Conservation (phyloP, 2,888 invertebrate genomes). For the Metallyticus violacea region DNA sequence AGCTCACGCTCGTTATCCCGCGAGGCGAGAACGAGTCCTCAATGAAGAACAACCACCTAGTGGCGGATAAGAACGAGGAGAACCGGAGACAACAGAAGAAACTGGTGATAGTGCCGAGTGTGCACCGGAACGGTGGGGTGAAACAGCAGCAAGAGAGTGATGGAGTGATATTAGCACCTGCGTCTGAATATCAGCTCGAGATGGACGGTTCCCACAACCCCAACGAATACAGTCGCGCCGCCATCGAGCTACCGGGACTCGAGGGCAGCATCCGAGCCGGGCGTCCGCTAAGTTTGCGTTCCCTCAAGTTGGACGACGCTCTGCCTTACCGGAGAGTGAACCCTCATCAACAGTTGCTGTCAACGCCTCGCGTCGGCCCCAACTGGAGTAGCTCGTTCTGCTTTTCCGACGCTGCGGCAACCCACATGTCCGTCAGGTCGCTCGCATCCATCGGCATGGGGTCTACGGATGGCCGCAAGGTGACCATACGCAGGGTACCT, state of each 20-base stretch:
- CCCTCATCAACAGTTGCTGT: background rate
- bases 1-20: background rate
- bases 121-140: background rate
- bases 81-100: constrained; percentile 16
- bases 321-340: background rate
- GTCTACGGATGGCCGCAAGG: constrained; percentile 81
- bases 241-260: background rate
- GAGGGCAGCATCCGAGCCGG: background rate
- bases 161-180: background rate
- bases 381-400: constrained; percentile 10
- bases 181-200: background rate
- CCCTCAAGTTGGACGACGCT: constrained; percentile 14
- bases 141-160: background rate
- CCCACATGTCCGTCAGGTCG: constrained; percentile 73
- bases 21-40: background rate
- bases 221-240: too few species aligned
- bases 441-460: constrained; percentile 85
- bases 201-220: background rate
- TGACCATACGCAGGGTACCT: constrained; percentile 80
- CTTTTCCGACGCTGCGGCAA: constrained; percentile 40
- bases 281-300: constrained; percentile 10
- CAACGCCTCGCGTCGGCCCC: constrained; percentile 43
- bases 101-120: constrained; percentile 18
- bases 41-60: background rate
- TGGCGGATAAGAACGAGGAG: constrained; percentile 21